Evolutionary conservation across 2,113 vertebrate genomes (phyloP).

Genomic region (Brachirus orientalis): DNA sequence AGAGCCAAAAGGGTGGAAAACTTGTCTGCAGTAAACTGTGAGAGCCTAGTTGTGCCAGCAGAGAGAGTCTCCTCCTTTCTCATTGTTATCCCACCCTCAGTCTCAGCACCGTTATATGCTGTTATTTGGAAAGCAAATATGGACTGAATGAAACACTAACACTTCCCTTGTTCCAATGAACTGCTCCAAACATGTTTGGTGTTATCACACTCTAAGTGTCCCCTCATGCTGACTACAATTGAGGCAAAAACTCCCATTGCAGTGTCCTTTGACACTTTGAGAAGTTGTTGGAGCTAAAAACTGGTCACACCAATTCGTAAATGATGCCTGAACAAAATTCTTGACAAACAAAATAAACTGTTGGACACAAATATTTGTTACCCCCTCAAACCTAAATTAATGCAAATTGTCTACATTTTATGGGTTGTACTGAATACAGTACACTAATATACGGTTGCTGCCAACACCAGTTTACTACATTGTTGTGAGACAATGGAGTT

Average conservation of each 20-base stretch:
- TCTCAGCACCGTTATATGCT: constrained; percentile 38
- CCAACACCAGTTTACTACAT: neutral
- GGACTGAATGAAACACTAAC: constrained; percentile 42
- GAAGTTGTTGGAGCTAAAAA: constrained; percentile 28
- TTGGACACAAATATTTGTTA: neutral
- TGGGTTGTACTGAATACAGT: neutral
- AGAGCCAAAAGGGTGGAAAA: neutral
- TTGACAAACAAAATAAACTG: neutral
- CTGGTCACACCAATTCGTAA: constrained; percentile 10
- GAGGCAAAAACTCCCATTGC: constrained; percentile 44
- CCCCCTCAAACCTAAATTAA: neutral
- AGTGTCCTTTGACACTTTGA: constrained; percentile 14
- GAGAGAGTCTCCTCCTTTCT: constrained; percentile 35
- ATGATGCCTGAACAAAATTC: constrained; percentile 2
- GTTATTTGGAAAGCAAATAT: constrained; percentile 44
- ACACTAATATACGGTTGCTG: neutral
- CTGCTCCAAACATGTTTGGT: constrained; percentile 49
- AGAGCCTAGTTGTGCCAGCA: constrained; percentile 8
- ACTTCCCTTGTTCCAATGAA: constrained; percentile 52
- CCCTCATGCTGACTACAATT: constrained; percentile 39
- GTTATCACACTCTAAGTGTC: constrained; percentile 61
- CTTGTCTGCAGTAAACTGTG: constrained; percentile 14
- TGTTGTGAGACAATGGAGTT: too few relatives aligned
- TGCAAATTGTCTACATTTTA: neutral
- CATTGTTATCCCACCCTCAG: constrained; percentile 24